phyloP scores from a whole-genome alignment of 1,140 invertebrate species.

The Drosophila ficusphila region DNA sequence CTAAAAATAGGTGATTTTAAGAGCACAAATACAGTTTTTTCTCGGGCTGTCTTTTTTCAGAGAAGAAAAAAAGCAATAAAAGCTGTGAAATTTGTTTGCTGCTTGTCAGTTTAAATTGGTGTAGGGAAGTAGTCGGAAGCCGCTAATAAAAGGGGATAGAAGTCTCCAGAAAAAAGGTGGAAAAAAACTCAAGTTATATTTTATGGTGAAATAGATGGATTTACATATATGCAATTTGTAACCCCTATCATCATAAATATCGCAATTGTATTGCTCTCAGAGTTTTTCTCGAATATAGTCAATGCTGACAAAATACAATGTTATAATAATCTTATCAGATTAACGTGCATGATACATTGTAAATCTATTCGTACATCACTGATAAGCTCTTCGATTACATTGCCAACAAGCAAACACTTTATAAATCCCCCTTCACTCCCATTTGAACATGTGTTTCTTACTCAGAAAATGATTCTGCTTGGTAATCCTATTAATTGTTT shows the following conservation, averaged over 20 bases:
- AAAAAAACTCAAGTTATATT: not conserved
- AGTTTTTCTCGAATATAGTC: not conserved
- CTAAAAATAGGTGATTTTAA: not conserved
- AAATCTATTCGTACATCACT: too few relatives aligned
- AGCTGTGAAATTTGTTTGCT: not conserved
- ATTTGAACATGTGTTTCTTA: too few relatives aligned
- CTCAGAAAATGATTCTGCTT: too few relatives aligned
- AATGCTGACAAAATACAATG: not conserved
- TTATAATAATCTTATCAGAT: not conserved
- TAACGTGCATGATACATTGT: not conserved
- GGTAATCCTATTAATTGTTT: too few relatives aligned
- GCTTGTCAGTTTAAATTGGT: not conserved
- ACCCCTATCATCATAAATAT: too few relatives aligned
- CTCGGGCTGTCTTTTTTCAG: not conserved
- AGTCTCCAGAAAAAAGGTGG: not conserved
- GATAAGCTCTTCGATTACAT: too few relatives aligned
- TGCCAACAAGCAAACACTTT: too few relatives aligned
- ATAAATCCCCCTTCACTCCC: too few relatives aligned
- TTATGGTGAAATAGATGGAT: not conserved
- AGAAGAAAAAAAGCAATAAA: slow-evolving; percentile 4
- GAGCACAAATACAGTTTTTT: not conserved
- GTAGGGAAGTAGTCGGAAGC: slow-evolving; percentile 12
- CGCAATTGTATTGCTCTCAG: too few relatives aligned
- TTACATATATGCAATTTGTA: too few relatives aligned
- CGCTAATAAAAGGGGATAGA: not conserved